These are phyloP conservation scores for Trichoplusia ni DNA, from an alignment of 1,140 invertebrate species.

Conservation along the genomic window DNA sequence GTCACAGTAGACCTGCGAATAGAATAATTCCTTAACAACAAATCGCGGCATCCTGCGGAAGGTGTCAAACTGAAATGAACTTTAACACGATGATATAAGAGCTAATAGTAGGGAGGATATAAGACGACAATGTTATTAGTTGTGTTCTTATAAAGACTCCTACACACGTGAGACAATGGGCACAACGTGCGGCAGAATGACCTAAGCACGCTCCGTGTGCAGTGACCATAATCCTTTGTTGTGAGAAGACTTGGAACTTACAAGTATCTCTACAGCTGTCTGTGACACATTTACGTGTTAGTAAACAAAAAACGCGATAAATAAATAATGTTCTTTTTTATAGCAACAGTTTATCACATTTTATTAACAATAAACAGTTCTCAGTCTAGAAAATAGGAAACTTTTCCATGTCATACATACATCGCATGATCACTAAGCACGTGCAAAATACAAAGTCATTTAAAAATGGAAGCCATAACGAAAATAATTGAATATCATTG, in stretches of 20 bases:
- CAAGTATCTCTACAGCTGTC: neutral
- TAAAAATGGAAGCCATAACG: too few species aligned
- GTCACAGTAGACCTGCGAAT: slow-evolving; percentile 26
- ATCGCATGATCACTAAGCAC: too few species aligned
- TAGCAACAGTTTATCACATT: too few species aligned
- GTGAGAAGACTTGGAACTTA: slow-evolving; percentile 10
- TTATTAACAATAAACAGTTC: too few species aligned
- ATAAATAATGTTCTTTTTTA: too few species aligned
- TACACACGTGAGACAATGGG: slow-evolving; percentile 60
- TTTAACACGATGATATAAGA: slow-evolving; percentile 36
- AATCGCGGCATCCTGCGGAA: slow-evolving; percentile 31
- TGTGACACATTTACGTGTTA: slow-evolving; percentile 1
- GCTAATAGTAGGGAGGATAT: slow-evolving; percentile 15
- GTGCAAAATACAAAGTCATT: too few species aligned
- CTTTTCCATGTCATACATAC: too few species aligned
- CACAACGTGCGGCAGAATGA: slow-evolving; percentile 44
- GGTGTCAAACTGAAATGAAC: slow-evolving; percentile 17
- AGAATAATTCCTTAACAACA: slow-evolving; percentile 42
- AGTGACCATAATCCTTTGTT: slow-evolving; percentile 39
- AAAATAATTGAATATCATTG: too few species aligned
- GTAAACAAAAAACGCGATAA: too few species aligned
- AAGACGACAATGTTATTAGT: slow-evolving; percentile 38
- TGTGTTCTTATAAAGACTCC: slow-evolving; percentile 47
- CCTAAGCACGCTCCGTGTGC: slow-evolving; percentile 36
- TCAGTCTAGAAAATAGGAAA: too few species aligned